Base-by-base conservation (phyloP, 2,797 vertebrate species). In the Syngnathus rostellatus region DNA sequence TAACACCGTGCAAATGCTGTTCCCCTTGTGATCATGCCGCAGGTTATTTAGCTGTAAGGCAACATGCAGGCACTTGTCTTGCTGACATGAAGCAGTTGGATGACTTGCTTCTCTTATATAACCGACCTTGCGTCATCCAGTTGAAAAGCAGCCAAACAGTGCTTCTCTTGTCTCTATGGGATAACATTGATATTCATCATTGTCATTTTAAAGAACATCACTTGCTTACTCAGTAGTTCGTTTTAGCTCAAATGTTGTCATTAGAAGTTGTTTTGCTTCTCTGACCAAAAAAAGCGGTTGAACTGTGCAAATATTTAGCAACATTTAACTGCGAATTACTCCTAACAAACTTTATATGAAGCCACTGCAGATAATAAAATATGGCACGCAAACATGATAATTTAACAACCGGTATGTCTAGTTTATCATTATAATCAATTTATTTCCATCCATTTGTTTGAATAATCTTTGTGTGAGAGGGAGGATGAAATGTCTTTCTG, bases 61-160 rank as follows among this genome's bases (percentile, higher is more conserved):
- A 39, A 67, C 65, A 31, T 5, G 61, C 63, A 69, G 68, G 70
- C 45, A 40, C 64, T 73, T 51, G 62, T 83, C 81, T 91, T 76
- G 89, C 91, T 84, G 80, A 79, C 86, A 88, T 83, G 83, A 89
- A 72, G 71, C 79, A 68, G 79, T 72, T 77, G 85, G 87, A 82
- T 77, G 87, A 86, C 88, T 92, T 90, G 79, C 81, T 83, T 80
- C 81, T 83, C 82, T 93, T 94, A 87, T 81, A 77, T 94, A 94
- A 93, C 88, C 80, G 86, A 87, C 88, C 79, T 92, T 92, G 87
- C 84, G 76, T 89, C 84, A 81, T 83, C 73, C 73, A 81, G 60
- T 74, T 81, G 82, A 81, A 71, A 81, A 74, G 75, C 81, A 81
- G 78, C 66, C 68, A 75, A 74, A 59, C 57, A 72, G 57, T 74